Evolutionary conservation across 2,797 vertebrate species (phyloP).

Genomic region (Pseudochaenichthys georgianus): DNA sequence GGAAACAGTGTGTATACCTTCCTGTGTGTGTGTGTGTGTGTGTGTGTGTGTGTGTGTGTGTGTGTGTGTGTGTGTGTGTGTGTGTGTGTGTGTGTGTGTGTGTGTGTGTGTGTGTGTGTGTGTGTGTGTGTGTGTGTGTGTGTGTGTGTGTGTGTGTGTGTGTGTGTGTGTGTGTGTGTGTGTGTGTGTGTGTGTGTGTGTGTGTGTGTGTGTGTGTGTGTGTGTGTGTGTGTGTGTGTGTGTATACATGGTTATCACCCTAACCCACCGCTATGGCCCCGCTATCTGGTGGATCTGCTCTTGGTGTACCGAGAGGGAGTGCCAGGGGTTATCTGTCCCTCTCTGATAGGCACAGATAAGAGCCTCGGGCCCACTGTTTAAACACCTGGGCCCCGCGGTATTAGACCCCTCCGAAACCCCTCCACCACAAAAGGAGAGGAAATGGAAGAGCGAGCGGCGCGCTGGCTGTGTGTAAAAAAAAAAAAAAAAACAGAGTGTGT

Average conservation of each 20-base stretch:
- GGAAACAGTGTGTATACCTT: conserved; percentile 33
- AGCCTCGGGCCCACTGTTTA: conserved; percentile 76
- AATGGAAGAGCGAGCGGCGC: conserved; percentile 65
- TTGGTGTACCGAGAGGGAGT: conserved; percentile 82
- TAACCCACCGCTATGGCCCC: conserved; percentile 75
- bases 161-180: too few relatives aligned
- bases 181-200: too few relatives aligned
- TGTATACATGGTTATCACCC: conserved; percentile 72
- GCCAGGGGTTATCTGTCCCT: conserved; percentile 88
- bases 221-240: neutral
- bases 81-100: too few relatives aligned
- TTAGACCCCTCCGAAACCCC: conserved; percentile 65
- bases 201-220: too few relatives aligned
- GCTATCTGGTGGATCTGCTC: conserved; percentile 82
- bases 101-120: too few relatives aligned
- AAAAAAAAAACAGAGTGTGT: conserved; percentile 43
- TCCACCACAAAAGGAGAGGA: conserved; percentile 74
- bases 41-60: too few relatives aligned
- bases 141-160: too few relatives aligned
- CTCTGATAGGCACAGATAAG: conserved; percentile 88
- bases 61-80: too few relatives aligned
- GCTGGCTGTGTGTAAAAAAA: conserved; percentile 57
- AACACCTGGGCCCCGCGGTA: conserved; percentile 76
- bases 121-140: too few relatives aligned
- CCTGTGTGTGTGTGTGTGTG: too few relatives aligned